Base-by-base conservation (phyloP, 2,888 invertebrate genomes). In the Criorhina ranunculi region DNA sequence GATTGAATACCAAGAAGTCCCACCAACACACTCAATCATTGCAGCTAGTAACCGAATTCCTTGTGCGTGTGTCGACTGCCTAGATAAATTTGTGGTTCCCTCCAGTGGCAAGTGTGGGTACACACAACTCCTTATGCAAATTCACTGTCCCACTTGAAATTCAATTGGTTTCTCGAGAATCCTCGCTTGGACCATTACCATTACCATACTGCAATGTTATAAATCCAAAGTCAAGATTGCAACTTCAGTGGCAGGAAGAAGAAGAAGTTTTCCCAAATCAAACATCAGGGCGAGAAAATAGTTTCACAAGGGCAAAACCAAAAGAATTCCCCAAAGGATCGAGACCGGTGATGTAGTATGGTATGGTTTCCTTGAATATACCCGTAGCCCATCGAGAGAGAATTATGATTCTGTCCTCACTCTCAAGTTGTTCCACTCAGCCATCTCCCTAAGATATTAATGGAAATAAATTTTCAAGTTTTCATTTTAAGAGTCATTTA, bases 391-490 rank as follows among this genome's bases (percentile, higher is more conserved):
- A 59, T 8, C 15, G 2, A n/a, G 15, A 42, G 29, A 60, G 59
- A 60, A 29, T 76, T 67, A 67, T 76, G 70, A 72, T n/a, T n/a
- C 59, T 66, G 12, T 33, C 12, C 42, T 6, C 19, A 24, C 3
- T 42, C 15, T 29, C 44, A 15, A 59, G 37, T 1, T 64, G 59
- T 19, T 35, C 51, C 44, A 44, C 17, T 57, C 35, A 64, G 9
- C 17, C 55, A 15, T 35, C 62, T 35, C 60, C 53, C 44, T 31
- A 49, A 29, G 55, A 60, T 82, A 78, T 82, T 78, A 78, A 78
- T 78, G 67, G 72, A 66, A 78, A 83, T 83, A 78, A 78, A 83
- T 73, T 83, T 81, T 62, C 82, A 78, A 83, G 72, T 83, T 78
- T 73, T 62, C 62, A 78, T 78, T 73, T 67, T 40, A 60, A 66